Base-by-base conservation (phyloP, 2,797 vertebrate species). In the Etheostoma nigrum region DNA sequence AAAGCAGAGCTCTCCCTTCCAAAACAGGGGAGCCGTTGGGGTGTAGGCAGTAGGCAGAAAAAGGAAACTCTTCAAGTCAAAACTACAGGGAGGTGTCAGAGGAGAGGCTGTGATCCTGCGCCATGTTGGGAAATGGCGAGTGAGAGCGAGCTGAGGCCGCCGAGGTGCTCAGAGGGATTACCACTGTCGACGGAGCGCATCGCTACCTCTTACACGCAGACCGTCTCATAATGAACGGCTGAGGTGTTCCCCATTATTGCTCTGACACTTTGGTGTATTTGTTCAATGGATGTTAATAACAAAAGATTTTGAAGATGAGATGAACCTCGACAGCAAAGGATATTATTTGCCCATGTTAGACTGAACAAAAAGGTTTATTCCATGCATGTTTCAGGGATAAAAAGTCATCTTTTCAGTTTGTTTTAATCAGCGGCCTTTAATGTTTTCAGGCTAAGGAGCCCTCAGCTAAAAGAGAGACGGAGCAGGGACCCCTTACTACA, bases 71-170 rank as follows among this genome's bases (percentile, higher is more conserved):
- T 81, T 80, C 67, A 79, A 85, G 81, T 88, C 66, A 59, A 83
- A 90, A 84, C 88, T 84, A 78, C 49, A 60, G 85, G 86, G 86
- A 89, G 81, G 86, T 68, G 87, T 91, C 81, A 72, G 74, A 81
- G 75, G 33, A 82, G 74, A 70, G 70, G 77, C 70, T 82, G 74
- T 87, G 89, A 92, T 90, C 87, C 83, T 53, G 47, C 0, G n/a
- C 67, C 36, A 80, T 85, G 90, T 86, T 72, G 88, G 82, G 89
- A 86, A 49, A 73, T 45, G 53, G 52, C 10, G 69, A 23, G 48
- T 21, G 33, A 74, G 67, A 19, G 52, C 5, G 30, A 78, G 44
- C 53, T 14, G 49, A 74, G 61, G 70, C 64, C 21, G 63, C 16
- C 0, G 79, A 72, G 72, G 73, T 4, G 42, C 78, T 80, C 81